Evolutionary conservation across 2,888 invertebrate species (phyloP).

Genomic region (Pegoplata infirma): DNA sequence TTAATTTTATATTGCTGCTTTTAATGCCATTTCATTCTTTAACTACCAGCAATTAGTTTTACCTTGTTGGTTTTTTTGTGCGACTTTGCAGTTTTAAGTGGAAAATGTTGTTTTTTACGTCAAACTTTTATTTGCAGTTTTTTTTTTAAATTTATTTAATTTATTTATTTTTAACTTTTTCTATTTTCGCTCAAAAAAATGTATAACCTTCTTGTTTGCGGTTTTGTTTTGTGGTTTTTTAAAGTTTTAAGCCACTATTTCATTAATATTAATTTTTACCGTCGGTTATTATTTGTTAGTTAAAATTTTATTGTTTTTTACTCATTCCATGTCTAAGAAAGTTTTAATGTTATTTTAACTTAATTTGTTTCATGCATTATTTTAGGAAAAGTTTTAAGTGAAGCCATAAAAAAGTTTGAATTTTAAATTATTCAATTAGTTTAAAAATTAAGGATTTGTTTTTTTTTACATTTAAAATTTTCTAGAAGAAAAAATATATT

Average conservation of each 20-base stretch:
- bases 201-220: conserved; percentile 24
- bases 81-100: conserved; percentile 68
- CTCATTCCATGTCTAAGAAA: conserved; percentile 12
- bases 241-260: background rate
- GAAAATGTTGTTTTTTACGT: conserved; percentile 72
- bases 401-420: background rate
- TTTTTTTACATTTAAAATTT: too few relatives aligned
- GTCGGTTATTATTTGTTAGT: conserved; percentile 29
- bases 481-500: too few relatives aligned
- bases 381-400: background rate
- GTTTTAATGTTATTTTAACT: conserved; percentile 7
- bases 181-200: conserved; percentile 25
- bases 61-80: conserved; percentile 12
- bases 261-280: conserved; percentile 18
- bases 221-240: conserved; percentile 8
- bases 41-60: conserved; percentile 23
- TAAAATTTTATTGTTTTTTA: background rate
- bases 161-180: conserved; percentile 4
- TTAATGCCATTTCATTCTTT: background rate
- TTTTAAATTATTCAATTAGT: too few relatives aligned
- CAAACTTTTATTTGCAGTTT: conserved; percentile 43
- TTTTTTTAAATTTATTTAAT: too few relatives aligned
- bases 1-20: conserved; percentile 57
- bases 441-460: too few relatives aligned
- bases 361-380: background rate